Evolutionary conservation across 2,797 vertebrate genomes (phyloP).

Genomic region (Neopelma chrysocephalum): DNA sequence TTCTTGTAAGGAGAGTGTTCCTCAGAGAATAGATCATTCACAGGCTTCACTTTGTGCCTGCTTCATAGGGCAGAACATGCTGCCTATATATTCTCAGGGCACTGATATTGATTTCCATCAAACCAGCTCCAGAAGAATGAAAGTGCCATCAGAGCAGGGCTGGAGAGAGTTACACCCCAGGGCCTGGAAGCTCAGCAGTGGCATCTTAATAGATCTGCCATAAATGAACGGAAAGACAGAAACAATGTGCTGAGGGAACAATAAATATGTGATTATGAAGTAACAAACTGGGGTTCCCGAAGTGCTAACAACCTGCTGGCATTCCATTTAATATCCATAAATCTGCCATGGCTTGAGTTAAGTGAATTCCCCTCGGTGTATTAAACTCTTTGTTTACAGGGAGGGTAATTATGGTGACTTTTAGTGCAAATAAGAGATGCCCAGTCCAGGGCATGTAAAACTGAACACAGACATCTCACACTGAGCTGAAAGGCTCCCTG

Average conservation of each 20-base stretch:
- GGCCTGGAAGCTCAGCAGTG: background rate
- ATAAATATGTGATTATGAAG: conserved; percentile 61
- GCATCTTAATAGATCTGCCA: conserved; percentile 56
- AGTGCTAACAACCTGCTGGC: conserved; percentile 55
- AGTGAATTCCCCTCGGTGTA: conserved; percentile 40
- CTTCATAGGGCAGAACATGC: background rate
- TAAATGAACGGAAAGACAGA: conserved; percentile 21
- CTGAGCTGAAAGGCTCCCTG: background rate
- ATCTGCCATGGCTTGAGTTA: conserved; percentile 42
- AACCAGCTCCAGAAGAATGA: background rate
- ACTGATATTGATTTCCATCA: background rate
- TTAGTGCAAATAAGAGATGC: conserved; percentile 1
- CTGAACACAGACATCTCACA: background rate
- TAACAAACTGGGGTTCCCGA: conserved; percentile 46
- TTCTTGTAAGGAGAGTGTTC: background rate
- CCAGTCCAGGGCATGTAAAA: background rate
- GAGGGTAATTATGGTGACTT: background rate
- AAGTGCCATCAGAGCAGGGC: background rate
- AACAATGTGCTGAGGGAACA: conserved; percentile 49
- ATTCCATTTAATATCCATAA: conserved; percentile 58
- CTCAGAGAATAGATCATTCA: background rate
- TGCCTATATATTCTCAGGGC: background rate
- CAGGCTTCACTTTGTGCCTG: background rate
- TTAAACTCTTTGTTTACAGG: conserved; percentile 53
- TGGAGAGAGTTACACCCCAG: background rate